Conservation (phyloP, 1,140 invertebrate species). For the Oryzaephilus surinamensis region DNA sequence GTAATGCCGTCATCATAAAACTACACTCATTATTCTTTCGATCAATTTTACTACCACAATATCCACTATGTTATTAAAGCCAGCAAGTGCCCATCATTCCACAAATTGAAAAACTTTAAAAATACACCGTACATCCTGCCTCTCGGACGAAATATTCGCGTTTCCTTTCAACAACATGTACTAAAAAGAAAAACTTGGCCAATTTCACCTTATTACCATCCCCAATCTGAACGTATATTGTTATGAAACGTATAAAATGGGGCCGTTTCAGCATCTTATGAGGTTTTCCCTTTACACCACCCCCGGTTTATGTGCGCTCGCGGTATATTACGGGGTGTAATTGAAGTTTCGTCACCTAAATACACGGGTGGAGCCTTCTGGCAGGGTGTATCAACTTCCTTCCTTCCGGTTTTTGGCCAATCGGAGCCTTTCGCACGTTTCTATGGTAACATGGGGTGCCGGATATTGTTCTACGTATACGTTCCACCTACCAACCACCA, state of each 20-base stretch:
- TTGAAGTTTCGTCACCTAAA: slow-evolving; percentile 14
- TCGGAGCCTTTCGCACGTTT: slow-evolving; percentile 11
- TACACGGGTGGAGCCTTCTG: slow-evolving; percentile 7
- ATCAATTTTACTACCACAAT: no score
- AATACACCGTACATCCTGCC: no score
- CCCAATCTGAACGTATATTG: no score
- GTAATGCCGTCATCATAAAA: no score
- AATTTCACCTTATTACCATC: no score
- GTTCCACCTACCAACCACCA: not conserved
- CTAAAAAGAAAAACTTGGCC: slow-evolving; percentile 4
- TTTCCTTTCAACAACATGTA: slow-evolving; percentile 13
- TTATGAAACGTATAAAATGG: no score
- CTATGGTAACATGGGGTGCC: slow-evolving; percentile 14
- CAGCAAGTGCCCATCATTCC: no score
- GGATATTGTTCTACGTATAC: not conserved
- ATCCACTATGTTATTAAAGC: no score
- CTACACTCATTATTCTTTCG: no score
- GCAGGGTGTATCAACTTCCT: slow-evolving; percentile 12
- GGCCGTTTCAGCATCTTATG: no score
- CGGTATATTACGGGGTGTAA: slow-evolving; percentile 4
- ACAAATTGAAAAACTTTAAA: no score
- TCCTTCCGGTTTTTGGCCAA: slow-evolving; percentile 20
- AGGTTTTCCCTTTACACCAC: not conserved
- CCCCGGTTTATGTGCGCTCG: slow-evolving; percentile 1
- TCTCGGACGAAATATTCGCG: slow-evolving; percentile 3